These are phyloP conservation scores for Chloebia gouldiae DNA, from an alignment of 2,113 vertebrate genomes.

Conservation along the genomic window DNA sequence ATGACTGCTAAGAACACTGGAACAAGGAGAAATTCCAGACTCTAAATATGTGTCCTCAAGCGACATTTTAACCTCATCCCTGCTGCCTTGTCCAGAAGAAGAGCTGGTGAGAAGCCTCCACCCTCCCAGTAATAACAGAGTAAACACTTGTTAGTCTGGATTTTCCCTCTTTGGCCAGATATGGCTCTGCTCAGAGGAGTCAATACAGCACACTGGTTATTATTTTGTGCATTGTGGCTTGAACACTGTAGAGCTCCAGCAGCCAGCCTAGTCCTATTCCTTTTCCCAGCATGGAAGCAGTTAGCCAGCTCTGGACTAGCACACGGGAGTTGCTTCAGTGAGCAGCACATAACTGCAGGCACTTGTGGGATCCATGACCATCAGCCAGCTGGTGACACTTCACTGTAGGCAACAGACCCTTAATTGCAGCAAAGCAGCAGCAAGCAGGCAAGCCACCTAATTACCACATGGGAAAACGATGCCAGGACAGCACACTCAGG, in stretches of 20 bases:
- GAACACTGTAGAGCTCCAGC: not conserved
- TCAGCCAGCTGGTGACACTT: not conserved
- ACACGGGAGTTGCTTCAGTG: not conserved
- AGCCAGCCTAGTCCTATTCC: not conserved
- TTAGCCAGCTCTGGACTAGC: not conserved
- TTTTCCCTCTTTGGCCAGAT: not conserved
- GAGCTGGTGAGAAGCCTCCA: not conserved
- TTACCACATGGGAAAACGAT: not conserved
- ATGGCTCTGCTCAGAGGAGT: not conserved
- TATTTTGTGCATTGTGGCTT: not conserved
- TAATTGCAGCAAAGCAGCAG: not conserved
- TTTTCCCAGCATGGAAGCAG: not conserved
- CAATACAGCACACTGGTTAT: not conserved
- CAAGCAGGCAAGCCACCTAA: not conserved
- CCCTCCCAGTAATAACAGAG: not conserved
- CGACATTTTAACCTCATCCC: not conserved
- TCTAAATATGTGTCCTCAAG: not conserved
- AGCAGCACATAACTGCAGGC: not conserved
- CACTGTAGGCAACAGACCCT: not conserved
- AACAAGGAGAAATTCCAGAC: not conserved
- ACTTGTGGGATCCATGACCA: not conserved
- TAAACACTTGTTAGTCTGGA: not conserved
- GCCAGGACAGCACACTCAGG: not conserved
- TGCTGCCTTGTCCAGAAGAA: not conserved
- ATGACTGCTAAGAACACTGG: not conserved